These are phyloP conservation scores for Saccopteryx bilineata DNA, from an alignment of 2,113 vertebrate genomes.

Conservation along the genomic window DNA sequence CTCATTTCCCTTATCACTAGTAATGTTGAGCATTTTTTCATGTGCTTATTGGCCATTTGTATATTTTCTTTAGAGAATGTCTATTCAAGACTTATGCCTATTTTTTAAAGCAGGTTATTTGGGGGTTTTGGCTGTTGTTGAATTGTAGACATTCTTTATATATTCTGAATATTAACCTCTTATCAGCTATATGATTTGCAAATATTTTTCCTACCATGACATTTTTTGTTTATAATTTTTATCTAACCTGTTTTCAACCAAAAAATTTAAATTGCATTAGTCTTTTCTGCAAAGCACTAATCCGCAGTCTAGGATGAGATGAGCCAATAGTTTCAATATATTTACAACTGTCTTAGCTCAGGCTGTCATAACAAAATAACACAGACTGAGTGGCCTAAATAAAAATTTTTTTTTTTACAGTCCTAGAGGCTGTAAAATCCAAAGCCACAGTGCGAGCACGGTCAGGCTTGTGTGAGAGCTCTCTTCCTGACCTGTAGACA, in stretches of 20 bases:
- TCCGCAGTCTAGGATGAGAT: neutral
- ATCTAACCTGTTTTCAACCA: neutral
- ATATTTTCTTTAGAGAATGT: neutral
- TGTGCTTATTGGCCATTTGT: neutral
- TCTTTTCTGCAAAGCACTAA: neutral
- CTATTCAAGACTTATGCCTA: neutral
- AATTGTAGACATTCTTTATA: neutral
- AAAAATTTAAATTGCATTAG: neutral
- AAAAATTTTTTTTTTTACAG: neutral
- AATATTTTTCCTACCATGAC: neutral
- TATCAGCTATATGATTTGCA: neutral
- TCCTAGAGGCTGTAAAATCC: neutral
- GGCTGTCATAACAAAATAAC: neutral
- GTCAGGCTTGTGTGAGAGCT: neutral
- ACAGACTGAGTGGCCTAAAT: neutral
- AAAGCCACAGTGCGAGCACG: neutral
- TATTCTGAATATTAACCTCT: neutral
- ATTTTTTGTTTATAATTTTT: neutral
- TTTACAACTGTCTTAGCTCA: neutral
- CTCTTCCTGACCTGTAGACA: neutral
- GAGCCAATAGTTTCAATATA: neutral
- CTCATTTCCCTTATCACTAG: neutral
- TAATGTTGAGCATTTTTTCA: neutral
- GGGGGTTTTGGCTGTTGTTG: neutral
- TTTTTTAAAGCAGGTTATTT: neutral